These are phyloP conservation scores for Gallinago paraguaiae DNA, from an alignment of 2,113 vertebrate species.

Conservation along the genomic window DNA sequence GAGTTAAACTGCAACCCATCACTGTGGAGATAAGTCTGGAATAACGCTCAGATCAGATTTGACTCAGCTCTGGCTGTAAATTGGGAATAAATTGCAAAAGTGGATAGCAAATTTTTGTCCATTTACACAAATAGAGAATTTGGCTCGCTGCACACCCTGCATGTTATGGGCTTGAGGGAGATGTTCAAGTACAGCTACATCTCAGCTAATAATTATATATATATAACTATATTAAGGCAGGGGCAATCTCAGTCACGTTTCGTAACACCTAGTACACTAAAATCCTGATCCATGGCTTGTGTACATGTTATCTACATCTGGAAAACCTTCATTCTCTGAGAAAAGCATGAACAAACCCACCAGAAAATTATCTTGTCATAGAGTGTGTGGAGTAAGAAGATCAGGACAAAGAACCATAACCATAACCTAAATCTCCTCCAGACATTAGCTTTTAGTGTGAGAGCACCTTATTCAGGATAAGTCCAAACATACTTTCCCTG, in stretches of 20 bases:
- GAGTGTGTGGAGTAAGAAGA: not conserved
- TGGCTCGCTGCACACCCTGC: not conserved
- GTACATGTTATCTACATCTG: not conserved
- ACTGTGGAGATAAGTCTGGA: not conserved
- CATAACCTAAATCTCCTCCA: not conserved
- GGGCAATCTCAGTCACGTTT: accelerated
- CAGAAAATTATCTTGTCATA: not conserved
- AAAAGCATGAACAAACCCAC: not conserved
- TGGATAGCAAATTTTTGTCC: not conserved
- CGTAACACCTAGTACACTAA: not conserved
- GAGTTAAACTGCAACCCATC: not conserved
- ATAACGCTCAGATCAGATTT: not conserved
- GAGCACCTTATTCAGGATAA: not conserved
- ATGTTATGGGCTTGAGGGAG: accelerated
- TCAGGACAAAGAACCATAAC: not conserved
- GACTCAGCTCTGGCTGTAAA: not conserved
- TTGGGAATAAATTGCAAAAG: not conserved
- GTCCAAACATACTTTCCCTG: not conserved
- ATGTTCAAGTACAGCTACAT: not conserved
- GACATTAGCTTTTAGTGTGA: not conserved
- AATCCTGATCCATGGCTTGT: not conserved
- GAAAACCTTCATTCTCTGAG: not conserved
- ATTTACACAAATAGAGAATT: not conserved
- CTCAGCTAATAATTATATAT: not conserved
- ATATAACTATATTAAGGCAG: not conserved